Base-by-base conservation (phyloP, 2,888 invertebrate genomes). In the Rutpela maculata region DNA sequence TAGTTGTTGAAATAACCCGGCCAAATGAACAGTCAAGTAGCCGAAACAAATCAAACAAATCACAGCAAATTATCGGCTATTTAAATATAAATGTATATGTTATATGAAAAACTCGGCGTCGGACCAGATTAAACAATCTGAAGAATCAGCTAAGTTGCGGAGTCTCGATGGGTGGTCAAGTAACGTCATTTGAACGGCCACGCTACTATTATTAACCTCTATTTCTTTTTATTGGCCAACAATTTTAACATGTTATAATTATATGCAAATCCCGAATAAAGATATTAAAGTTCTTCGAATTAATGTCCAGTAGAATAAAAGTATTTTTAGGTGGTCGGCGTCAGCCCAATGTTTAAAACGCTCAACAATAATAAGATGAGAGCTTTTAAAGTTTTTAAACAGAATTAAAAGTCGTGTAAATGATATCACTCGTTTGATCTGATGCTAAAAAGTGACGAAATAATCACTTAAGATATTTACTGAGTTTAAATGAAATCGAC, bases 181-280 rank as follows among this genome's bases (percentile, higher is more conserved):
- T 18, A 59, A 70, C 38, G 67, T 67, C 67, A 67, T 50, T 67
- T 43, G 60, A 38, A 38, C 60, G 59, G 60, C 38, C 70, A 43
- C 50, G 70, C 60, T 70, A 60, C 70, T 70, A 70, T 70, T 70
- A 70, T 70, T 70, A 70, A 70, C 70, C 70, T 70, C 59, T 19
- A 12, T n/a, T 70, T 70, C 60, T 70, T 70, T 70, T 70, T 70
- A 60, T 60, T 70, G 60, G 60, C 17, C n/a, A 19, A 31, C 17
- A 26, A 60, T 35, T 43, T 70, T 70, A 70, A 70, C 70, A 70
- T 38, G 70, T 70, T 70, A 43, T 70, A 70, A 70, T 70, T 70
- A 60, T 62, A 70, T 70, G 70, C 60, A 70, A 70, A 70, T 60
- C 50, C 31, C 15, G 70, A 70, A 70, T 70, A 43, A 70, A 70